Evolutionary conservation across 2,113 vertebrate species (phyloP).

Genomic region (Phainopepla nitens): DNA sequence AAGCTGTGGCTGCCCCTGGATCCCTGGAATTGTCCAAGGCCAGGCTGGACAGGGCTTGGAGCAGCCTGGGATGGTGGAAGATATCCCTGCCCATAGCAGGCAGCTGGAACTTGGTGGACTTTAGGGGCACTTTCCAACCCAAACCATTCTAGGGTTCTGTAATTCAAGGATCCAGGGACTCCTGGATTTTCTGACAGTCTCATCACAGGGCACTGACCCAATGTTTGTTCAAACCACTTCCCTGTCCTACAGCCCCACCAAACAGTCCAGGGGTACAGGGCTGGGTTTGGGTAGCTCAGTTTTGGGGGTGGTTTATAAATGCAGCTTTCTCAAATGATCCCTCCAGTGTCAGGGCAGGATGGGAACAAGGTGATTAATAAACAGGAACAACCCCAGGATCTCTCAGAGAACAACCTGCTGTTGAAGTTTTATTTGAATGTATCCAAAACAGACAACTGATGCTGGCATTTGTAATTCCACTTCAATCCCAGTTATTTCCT

Average conservation of each 20-base stretch:
- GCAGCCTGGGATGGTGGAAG: neutral
- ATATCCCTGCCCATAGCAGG: neutral
- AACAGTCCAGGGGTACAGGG: neutral
- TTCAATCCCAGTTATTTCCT: neutral
- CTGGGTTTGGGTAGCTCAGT: neutral
- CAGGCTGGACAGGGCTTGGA: accelerated
- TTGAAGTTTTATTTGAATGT: neutral
- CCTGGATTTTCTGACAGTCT: neutral
- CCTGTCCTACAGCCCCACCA: neutral
- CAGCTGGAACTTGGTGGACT: accelerated
- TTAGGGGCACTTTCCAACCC: neutral
- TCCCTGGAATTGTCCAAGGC: accelerated
- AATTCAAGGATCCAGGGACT: neutral
- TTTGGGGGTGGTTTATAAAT: neutral
- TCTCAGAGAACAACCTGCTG: neutral
- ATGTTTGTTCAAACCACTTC: neutral
- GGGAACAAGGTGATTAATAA: neutral
- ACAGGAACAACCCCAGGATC: neutral
- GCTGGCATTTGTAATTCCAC: neutral
- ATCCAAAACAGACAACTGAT: conserved; percentile 2
- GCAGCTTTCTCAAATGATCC: neutral
- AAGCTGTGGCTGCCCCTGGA: neutral
- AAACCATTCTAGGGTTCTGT: neutral
- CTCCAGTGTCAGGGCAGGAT: neutral
- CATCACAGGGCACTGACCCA: neutral